phyloP scores from a whole-genome alignment of 1,140 invertebrate genomes.

The Laupala kohalensis region DNA sequence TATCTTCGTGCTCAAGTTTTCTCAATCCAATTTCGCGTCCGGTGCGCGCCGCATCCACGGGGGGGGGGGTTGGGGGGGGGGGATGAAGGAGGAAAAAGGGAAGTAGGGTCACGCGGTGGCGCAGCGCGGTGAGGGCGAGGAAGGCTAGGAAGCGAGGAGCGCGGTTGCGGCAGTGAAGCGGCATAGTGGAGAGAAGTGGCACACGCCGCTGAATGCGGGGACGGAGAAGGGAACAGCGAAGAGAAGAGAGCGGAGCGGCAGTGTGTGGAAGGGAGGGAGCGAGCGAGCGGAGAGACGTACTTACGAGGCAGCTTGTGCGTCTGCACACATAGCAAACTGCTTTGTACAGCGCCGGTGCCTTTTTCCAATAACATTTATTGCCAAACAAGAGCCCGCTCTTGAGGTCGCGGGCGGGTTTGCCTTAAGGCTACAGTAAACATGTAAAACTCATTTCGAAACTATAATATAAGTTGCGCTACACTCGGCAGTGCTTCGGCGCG shows the following conservation, averaged over 20 bases:
- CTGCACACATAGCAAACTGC: not conserved
- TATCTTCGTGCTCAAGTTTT: not conserved
- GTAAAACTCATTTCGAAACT: constrained; percentile 18
- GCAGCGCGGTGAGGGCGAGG: not conserved
- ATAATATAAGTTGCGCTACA: constrained; percentile 9
- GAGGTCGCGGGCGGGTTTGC: constrained; percentile 8
- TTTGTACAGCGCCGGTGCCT: constrained; percentile 11
- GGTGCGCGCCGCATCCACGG: not conserved
- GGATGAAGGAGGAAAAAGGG: no score
- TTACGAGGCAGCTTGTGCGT: not conserved
- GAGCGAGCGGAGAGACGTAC: not conserved
- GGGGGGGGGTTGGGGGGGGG: no score
- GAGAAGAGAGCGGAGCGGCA: no score
- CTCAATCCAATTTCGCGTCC: not conserved
- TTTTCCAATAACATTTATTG: constrained; percentile 17
- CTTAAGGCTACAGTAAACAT: constrained; percentile 15
- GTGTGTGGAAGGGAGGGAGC: no score
- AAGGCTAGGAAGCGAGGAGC: not conserved
- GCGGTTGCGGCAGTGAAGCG: not conserved
- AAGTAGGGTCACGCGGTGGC: not conserved
- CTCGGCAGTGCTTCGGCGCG: not conserved
- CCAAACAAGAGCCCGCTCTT: constrained; percentile 13
- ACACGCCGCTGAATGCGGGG: not conserved
- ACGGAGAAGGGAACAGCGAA: not conserved
- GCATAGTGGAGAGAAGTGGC: no score